Evolutionary conservation across 2,888 invertebrate species (phyloP), one percentile per base, ranked within the genome.

Genomic region (Spatulosminthurus flaviceps): DNA sequence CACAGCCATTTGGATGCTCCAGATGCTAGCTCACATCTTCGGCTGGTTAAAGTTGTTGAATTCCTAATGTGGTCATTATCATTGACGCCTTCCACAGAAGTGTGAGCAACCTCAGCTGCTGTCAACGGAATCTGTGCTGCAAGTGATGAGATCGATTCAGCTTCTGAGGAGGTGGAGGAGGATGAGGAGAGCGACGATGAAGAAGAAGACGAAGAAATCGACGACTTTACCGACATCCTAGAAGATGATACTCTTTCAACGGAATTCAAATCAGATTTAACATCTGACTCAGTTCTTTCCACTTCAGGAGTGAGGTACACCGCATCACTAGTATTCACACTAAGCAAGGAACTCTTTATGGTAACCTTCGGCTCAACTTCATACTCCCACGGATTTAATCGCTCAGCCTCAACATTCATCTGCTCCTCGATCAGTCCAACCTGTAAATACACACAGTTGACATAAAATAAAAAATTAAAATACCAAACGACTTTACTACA

Each of bases 301-400:
- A 19, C 74, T n/a, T 24, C 26, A n/a, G 60, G 13, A 24, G 51
- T 69, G 13, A 82, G 81, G 77, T 80, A 83, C 51, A 83, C 83
- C 29, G 85, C 85, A 75, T 83, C 82, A 80, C 83, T 83, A 28
- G 85, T 85, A 81, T 85, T 83, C 80, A 85, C 82, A 78, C 79
- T 81, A 70, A 85, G 66, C 9, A 82, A 81, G 66, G 77, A 71
- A 79, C 81, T 81, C 70, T 81, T 79, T 66, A 70, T 34, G 41
- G 61, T 78, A 51, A 78, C 77, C 71, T 78, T 78, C 34, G 77
- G 77, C 71, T 78, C 77, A 24, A 43, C 42, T 60, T 78, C 77
- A 16, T 71, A 43, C 51, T 78, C 77, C 77, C 77, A 78, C 13
- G 77, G 77, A 41, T 78, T 78, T 61, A 61, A 64, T 41, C 61